Evolutionary conservation across 2,888 invertebrate genomes (phyloP).

Genomic region (Leptura quadrifasciata): DNA sequence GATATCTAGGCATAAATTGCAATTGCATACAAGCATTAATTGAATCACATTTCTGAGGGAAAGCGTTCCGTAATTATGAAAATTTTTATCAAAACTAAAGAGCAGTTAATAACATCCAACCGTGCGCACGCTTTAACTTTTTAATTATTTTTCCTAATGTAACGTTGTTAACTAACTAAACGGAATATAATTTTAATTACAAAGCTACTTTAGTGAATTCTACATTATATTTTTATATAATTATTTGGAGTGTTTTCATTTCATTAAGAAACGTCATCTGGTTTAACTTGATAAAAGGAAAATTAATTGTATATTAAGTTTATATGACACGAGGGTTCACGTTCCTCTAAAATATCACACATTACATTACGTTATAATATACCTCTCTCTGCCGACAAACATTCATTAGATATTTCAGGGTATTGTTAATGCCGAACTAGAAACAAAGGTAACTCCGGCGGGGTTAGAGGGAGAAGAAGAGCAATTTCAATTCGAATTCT

Average conservation of each 20-base stretch:
- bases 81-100: background rate
- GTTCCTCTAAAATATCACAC: conserved; percentile 43
- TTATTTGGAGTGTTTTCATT: conserved; percentile 65
- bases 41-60: background rate
- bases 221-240: conserved; percentile 63
- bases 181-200: conserved; percentile 46
- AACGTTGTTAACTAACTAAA: conserved; percentile 36
- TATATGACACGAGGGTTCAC: conserved; percentile 48
- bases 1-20: too few species aligned
- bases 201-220: conserved; percentile 52
- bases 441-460: conserved; percentile 43
- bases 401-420: conserved; percentile 68
- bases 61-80: background rate
- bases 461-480: conserved; percentile 61
- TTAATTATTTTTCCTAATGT: conserved; percentile 17
- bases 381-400: conserved; percentile 66
- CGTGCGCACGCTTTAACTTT: conserved; percentile 5
- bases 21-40: background rate
- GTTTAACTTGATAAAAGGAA: conserved; percentile 64
- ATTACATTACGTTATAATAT: conserved; percentile 28
- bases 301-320: conserved; percentile 64
- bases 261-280: conserved; percentile 64
- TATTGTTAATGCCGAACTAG: conserved; percentile 32
- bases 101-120: background rate
- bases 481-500: conserved; percentile 70